Evolutionary conservation across 2,113 vertebrate genomes (phyloP), one percentile per base, ranked within the genome.

Genomic region (Lates calcarifer): DNA sequence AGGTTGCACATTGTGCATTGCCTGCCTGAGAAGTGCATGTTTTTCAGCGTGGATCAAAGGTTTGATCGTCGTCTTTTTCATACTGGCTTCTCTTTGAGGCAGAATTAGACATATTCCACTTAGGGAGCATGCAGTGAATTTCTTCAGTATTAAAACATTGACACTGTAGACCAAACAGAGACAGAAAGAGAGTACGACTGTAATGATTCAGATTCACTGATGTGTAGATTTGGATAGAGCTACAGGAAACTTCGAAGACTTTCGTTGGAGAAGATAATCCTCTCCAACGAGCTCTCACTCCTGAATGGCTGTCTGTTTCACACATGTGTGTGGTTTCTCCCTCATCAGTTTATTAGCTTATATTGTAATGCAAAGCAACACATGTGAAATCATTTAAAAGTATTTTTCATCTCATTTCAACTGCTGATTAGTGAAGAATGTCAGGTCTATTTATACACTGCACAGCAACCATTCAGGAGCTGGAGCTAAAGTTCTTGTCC

Each of bases 241-340:
- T 14, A 7, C 12, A 70, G 20, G 37, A 71, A 82, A 76, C 18
- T 20, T 71, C 4, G 17, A 58, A 17, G 47, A n/a, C n/a, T 57
- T 66, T 43, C n/a, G n/a, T n/a, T 39, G 3, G 10, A 60, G 66
- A 77, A 18, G 1, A 47, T 57, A 68, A 81, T 41, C 11, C 0
- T 22, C 22, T 35, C 24, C 29, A 20, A 45, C 14, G 3, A 26
- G 70, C 45, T 49, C 56, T 39, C 24, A 20, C 66, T 78, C 11
- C n/a, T 15, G 57, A 51, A 45, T 13, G 49, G 13, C 71, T 53
- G 61, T 90, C 91, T 92, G 91, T 55, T 49, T 71, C 55, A 64
- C 93, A 94, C 85, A 88, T 93, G 94, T 91, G 47, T 78, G 84
- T 82, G 83, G 84, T 90, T 92, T 91, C 82, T 82, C 74, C 84